A percentile compares a stretch with the other conserved stretches of the same genome.
Evolutionary conservation across 2,888 invertebrate species (phyloP).

Genomic region (Eucriotettix oculatus): DNA sequence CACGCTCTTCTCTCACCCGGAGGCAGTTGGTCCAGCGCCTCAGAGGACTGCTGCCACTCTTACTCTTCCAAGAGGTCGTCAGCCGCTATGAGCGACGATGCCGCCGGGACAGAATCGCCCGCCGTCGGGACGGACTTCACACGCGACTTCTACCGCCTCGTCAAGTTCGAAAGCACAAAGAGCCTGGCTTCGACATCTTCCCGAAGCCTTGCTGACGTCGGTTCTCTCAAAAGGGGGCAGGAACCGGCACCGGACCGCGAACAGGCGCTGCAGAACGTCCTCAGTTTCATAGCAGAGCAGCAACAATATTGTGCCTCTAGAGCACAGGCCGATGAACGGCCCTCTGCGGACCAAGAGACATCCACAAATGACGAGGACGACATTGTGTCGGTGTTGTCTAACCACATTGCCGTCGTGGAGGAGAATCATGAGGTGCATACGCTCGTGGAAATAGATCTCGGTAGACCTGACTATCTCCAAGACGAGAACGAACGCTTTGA

Average conservation of each 20-base stretch:
- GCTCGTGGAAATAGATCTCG: conserved; percentile 1
- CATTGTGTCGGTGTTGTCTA: not conserved
- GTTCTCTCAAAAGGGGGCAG: not conserved
- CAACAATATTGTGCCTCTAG: conserved; percentile 49
- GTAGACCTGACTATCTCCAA: not conserved
- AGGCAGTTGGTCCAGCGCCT: conserved; percentile 38
- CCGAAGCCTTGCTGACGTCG: conserved; percentile 38
- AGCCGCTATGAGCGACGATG: conserved; percentile 45
- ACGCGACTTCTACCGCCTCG: conserved; percentile 61
- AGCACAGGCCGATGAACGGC: conserved; percentile 34
- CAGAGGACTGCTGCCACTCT: conserved; percentile 13
- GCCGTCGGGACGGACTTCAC: conserved; percentile 59
- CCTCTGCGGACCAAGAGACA: not conserved
- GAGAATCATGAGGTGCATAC: not conserved
- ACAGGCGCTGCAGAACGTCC: conserved; percentile 52
- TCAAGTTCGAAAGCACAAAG: conserved; percentile 65
- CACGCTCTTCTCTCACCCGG: conserved; percentile 32
- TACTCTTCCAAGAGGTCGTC: conserved; percentile 50
- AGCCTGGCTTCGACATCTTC: conserved; percentile 60
- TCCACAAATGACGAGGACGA: not conserved
- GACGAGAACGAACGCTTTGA: conserved; percentile 8
- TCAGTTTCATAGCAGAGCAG: conserved; percentile 60
- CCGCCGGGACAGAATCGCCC: conserved; percentile 14
- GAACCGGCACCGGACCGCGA: conserved; percentile 37
- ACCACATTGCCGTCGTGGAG: not conserved